phyloP scores from a whole-genome alignment of 2,797 vertebrate species.

The Betta splendens region DNA sequence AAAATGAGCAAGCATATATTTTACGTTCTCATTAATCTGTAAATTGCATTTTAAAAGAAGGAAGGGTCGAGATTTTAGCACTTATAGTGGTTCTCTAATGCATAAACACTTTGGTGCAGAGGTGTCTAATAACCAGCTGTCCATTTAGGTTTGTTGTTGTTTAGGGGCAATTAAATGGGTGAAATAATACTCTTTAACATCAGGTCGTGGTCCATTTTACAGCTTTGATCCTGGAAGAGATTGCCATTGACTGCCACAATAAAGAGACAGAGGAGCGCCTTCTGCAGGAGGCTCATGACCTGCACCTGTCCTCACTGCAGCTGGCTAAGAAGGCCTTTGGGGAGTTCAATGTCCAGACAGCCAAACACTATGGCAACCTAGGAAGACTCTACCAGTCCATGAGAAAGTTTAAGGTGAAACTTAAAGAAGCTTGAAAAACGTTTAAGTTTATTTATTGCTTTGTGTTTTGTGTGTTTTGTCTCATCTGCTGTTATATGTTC shows the following conservation, averaged over 20 bases:
- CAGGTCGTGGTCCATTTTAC: neutral
- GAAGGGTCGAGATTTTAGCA: too few relatives aligned
- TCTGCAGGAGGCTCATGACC: constrained; percentile 96
- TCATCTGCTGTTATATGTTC: neutral
- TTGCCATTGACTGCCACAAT: constrained; percentile 99
- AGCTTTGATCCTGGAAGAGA: constrained; percentile 97
- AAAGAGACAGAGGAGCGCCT: constrained; percentile 98
- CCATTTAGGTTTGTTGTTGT: neutral
- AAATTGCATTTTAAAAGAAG: too few relatives aligned
- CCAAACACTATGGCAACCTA: constrained; percentile 98
- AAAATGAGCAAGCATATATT: too few relatives aligned
- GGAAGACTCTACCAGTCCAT: constrained; percentile 99
- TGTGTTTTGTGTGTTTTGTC: neutral
- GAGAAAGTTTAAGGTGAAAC: constrained; percentile 99
- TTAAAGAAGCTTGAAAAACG: too few relatives aligned
- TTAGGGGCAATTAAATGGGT: too few relatives aligned
- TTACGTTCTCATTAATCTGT: too few relatives aligned
- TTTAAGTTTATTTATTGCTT: neutral
- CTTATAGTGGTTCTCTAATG: neutral
- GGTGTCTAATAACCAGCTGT: neutral
- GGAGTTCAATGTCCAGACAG: constrained; percentile 98
- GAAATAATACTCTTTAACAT: too few relatives aligned
- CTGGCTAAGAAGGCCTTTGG: constrained; percentile 98
- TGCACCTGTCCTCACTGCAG: constrained; percentile 96
- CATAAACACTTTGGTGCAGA: neutral